Conservation (phyloP, 2,113 vertebrate species). For the Limnothrissa miodon region DNA sequence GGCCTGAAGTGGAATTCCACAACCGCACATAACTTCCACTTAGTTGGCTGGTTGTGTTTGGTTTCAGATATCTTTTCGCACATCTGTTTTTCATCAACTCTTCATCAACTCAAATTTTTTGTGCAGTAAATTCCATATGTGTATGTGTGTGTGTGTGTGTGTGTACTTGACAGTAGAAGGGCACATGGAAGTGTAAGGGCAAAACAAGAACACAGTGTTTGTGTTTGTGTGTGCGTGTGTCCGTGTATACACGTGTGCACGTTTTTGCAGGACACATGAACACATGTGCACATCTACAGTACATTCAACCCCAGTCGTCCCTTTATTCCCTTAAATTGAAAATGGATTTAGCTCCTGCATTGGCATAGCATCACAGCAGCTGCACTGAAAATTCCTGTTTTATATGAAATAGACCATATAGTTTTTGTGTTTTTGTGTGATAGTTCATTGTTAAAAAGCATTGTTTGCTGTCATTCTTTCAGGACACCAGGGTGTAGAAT, state of each 20-base stretch:
- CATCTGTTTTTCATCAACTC: constrained; percentile 48
- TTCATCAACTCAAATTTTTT: neutral
- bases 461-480: neutral
- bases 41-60: constrained; percentile 1
- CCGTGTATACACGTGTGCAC: neutral
- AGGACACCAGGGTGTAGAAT: too few species aligned
- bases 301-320: too few species aligned
- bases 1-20: neutral
- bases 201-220: neutral
- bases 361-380: neutral
- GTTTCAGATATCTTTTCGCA: constrained; percentile 20
- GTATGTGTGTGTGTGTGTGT: constrained; percentile 19
- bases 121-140: neutral
- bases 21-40: neutral
- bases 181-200: too few species aligned
- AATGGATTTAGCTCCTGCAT: too few species aligned
- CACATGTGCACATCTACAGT: neutral
- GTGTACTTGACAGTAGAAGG: neutral
- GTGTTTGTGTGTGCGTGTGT: neutral
- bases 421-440: neutral
- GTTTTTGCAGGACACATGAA: neutral
- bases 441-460: neutral
- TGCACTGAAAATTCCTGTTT: neutral
- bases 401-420: neutral
- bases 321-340: too few species aligned